A percentile compares a stretch with the other conserved stretches of the same genome.
Conservation (phyloP, 2,797 vertebrate species). For the Siniperca scherzeri region DNA sequence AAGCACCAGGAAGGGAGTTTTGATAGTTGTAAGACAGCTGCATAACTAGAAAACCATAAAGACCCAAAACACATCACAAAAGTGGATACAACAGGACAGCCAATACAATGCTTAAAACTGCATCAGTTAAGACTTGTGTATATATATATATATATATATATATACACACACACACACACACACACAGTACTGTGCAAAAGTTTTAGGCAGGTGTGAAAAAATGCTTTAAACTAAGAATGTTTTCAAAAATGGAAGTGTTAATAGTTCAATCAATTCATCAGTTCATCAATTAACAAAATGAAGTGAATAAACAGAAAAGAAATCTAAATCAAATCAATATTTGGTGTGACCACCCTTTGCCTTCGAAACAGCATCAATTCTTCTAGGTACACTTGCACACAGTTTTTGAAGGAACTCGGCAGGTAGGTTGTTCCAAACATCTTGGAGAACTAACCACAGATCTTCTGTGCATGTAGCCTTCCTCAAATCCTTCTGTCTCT, state of each 20-base stretch:
- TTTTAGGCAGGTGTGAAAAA: too few species aligned
- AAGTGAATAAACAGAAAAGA: neutral
- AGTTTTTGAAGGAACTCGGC: slow-evolving; percentile 25
- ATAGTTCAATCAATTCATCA: too few species aligned
- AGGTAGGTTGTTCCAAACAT: slow-evolving; percentile 18
- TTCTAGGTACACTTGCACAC: slow-evolving; percentile 18
- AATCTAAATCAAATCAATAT: slow-evolving; percentile 32
- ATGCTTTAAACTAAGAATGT: too few species aligned
- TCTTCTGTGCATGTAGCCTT: slow-evolving; percentile 1
- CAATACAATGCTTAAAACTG: neutral
- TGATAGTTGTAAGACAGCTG: slow-evolving; percentile 40
- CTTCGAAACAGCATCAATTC: slow-evolving; percentile 25
- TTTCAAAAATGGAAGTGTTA: too few species aligned
- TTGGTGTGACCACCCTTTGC: slow-evolving; percentile 34
- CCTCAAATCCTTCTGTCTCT: slow-evolving; percentile 2
- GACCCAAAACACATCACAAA: neutral
- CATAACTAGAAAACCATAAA: slow-evolving; percentile 3
- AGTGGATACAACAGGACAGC: neutral
- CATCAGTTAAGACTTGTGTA: neutral
- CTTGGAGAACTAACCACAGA: slow-evolving; percentile 12
- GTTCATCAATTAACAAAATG: too few species aligned
- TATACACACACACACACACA: too few species aligned
- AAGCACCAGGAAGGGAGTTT: slow-evolving; percentile 19
- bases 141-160: too few species aligned
- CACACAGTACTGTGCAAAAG: too few species aligned